phyloP scores from a whole-genome alignment of 2,797 vertebrate species.

The Halcyon chelicuti region DNA sequence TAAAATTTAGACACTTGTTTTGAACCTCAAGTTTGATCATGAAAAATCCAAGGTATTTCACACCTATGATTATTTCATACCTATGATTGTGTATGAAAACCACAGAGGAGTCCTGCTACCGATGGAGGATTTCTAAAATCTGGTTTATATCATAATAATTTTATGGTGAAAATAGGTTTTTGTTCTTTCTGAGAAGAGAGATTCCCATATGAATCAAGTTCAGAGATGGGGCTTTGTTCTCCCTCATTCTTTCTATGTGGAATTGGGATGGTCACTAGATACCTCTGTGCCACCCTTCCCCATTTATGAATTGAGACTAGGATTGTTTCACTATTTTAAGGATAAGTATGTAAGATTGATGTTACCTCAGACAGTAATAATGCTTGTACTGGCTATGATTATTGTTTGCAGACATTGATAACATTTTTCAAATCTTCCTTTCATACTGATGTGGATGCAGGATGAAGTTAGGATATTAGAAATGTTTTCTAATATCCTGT shows the following conservation, averaged over 20 bases:
- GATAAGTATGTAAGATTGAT: background rate
- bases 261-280: background rate
- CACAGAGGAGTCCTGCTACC: background rate
- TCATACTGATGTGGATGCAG: background rate
- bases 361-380: background rate
- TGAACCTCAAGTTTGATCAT: background rate
- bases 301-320: background rate
- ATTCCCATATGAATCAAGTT: background rate
- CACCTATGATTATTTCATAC: background rate
- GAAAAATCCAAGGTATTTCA: background rate
- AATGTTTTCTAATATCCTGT: slow-evolving; percentile 24
- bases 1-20: background rate
- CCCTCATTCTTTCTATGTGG: background rate
- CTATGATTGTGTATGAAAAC: background rate
- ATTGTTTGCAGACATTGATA: background rate
- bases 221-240: background rate
- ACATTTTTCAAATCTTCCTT: background rate
- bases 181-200: background rate
- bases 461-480: background rate
- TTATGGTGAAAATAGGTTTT: background rate
- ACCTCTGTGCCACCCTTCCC: background rate
- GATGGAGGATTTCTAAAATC: background rate
- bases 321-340: background rate
- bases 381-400: background rate
- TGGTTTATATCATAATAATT: background rate